Evolutionary conservation across 2,888 invertebrate species (phyloP).

Genomic region (Drosophila infuscata): DNA sequence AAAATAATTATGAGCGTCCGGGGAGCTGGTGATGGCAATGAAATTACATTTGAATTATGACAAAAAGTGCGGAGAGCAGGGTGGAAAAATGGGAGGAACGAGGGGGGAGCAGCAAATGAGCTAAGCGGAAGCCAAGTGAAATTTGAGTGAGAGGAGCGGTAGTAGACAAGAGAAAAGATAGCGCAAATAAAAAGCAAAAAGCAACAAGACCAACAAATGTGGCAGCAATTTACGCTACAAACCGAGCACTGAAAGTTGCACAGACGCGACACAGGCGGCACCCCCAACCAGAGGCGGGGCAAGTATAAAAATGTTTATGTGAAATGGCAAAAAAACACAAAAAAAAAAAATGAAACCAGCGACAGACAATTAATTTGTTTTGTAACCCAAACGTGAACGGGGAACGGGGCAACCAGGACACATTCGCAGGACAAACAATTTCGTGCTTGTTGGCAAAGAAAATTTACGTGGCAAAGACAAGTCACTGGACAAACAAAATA

Average conservation of each 20-base stretch:
- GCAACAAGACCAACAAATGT: slow-evolving; percentile 33
- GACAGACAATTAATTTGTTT: slow-evolving; percentile 78
- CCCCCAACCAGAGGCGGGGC: slow-evolving; percentile 15
- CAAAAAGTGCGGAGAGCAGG: slow-evolving; percentile 17
- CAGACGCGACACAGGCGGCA: slow-evolving; percentile 27
- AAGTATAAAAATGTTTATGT: slow-evolving; percentile 66
- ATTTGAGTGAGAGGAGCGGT: slow-evolving; percentile 55
- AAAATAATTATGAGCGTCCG: slow-evolving; percentile 79
- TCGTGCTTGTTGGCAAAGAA: slow-evolving; percentile 78
- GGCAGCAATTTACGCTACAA: slow-evolving; percentile 71
- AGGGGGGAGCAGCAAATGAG: slow-evolving; percentile 64
- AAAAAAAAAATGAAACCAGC: slow-evolving; percentile 11
- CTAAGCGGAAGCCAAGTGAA: slow-evolving; percentile 73
- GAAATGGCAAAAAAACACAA: slow-evolving; percentile 34
- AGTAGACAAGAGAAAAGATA: slow-evolving; percentile 27
- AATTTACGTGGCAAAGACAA: slow-evolving; percentile 80
- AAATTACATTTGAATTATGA: slow-evolving; percentile 81
- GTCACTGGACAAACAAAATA: slow-evolving; percentile 48
- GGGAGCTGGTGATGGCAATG: slow-evolving; percentile 61
- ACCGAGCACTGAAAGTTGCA: slow-evolving; percentile 68
- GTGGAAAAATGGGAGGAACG: neutral
- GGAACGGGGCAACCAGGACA: slow-evolving; percentile 12
- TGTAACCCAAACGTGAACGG: slow-evolving; percentile 40
- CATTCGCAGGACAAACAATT: slow-evolving; percentile 65
- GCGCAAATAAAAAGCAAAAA: slow-evolving; percentile 56